Percentiles rank a stretch among this genome's conserved stretches.
Conservation (phyloP, 2,113 vertebrate species). For the Odontesthes bonariensis region DNA sequence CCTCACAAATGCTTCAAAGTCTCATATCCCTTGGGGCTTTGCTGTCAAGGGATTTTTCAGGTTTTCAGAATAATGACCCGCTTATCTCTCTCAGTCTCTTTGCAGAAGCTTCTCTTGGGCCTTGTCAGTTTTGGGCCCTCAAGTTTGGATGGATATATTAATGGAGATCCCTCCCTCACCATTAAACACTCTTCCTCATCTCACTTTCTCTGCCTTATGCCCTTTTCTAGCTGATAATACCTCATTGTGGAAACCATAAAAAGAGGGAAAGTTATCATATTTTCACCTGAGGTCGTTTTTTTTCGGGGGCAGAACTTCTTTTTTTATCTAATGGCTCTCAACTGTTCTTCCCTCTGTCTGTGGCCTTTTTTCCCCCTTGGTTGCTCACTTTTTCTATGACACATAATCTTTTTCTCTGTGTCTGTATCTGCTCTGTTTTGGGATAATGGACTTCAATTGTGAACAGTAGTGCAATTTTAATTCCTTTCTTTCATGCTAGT, state of each 20-base stretch:
- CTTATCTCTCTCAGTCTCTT: slow-evolving; percentile 71
- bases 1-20: slow-evolving; percentile 53
- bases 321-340: slow-evolving; percentile 48
- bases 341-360: slow-evolving; percentile 42
- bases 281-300: slow-evolving; percentile 73
- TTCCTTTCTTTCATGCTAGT: slow-evolving; percentile 60
- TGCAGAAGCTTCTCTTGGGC: slow-evolving; percentile 69
- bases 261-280: slow-evolving; percentile 64
- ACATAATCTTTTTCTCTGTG: slow-evolving; percentile 20
- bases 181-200: slow-evolving; percentile 66
- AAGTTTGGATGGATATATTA: slow-evolving; percentile 76
- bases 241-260: slow-evolving; percentile 68
- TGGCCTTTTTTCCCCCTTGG: slow-evolving; percentile 19
- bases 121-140: slow-evolving; percentile 63
- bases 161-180: slow-evolving; percentile 65
- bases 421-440: slow-evolving; percentile 24
- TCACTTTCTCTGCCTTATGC: slow-evolving; percentile 51
- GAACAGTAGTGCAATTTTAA: slow-evolving; percentile 63
- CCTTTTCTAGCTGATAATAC: slow-evolving; percentile 68
- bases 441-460: slow-evolving; percentile 63
- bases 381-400: slow-evolving; percentile 14
- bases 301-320: neutral
- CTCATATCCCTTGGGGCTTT: slow-evolving; percentile 60
- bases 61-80: slow-evolving; percentile 74
- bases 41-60: slow-evolving; percentile 69